These are phyloP conservation scores for Malthinus seriepunctatus DNA, from an alignment of 2,888 invertebrate species.

Conservation along the genomic window DNA sequence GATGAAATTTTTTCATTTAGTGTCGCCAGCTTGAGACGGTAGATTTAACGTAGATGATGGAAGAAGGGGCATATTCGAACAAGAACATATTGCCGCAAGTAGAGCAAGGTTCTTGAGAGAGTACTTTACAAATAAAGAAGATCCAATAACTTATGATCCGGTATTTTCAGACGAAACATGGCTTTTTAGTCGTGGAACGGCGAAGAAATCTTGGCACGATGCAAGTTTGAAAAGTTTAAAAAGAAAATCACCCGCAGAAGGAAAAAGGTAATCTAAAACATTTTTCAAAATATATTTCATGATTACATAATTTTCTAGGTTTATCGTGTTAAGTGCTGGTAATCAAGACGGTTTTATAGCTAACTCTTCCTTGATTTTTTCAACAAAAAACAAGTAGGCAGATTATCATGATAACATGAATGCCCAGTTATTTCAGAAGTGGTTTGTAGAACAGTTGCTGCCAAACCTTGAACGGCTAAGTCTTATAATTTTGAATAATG, in stretches of 20 bases:
- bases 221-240: not conserved
- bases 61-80: not conserved
- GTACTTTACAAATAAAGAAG: not conserved
- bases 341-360: not conserved
- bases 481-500: not conserved
- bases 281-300: not conserved
- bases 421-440: slow-evolving; percentile 2
- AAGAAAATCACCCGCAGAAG: slow-evolving; percentile 1
- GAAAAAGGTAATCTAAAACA: slow-evolving; percentile 2
- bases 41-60: no score
- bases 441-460: not conserved
- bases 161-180: slow-evolving; percentile 3
- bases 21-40: no score
- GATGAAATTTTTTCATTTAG: no score
- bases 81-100: not conserved
- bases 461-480: slow-evolving; percentile 2
- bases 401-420: slow-evolving; percentile 6
- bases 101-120: not conserved
- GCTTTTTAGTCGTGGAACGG: not conserved
- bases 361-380: not conserved
- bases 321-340: not conserved
- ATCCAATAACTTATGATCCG: not conserved
- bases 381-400: not conserved
- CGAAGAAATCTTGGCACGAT: not conserved
- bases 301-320: not conserved